Conservation (phyloP, 2,797 vertebrate species). For the Arnoldichthys spilopterus region DNA sequence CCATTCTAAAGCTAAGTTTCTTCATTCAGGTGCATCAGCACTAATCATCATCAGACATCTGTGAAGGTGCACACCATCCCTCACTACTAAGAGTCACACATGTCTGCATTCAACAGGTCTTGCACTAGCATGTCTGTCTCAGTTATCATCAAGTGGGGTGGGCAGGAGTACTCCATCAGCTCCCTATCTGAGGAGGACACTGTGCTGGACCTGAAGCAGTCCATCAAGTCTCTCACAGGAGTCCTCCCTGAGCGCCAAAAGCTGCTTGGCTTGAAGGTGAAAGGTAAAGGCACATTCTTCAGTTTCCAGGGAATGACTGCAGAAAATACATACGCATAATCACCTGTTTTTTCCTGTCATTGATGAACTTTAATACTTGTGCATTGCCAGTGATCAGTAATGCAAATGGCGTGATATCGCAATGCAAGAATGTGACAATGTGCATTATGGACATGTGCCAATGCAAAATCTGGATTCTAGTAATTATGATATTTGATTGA, state of each 20-base stretch:
- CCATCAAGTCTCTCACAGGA: constrained; percentile 94
- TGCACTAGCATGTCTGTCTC: constrained; percentile 88
- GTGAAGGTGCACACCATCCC: not conserved
- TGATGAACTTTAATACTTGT: too few species aligned
- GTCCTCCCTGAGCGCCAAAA: constrained; percentile 97
- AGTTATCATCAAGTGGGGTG: constrained; percentile 98
- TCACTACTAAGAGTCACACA: not conserved
- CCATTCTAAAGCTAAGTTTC: not conserved
- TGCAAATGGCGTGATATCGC: too few species aligned
- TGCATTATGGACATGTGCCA: too few species aligned
- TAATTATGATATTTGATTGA: too few species aligned
- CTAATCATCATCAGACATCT: not conserved
- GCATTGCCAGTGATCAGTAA: too few species aligned
- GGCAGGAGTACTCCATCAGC: constrained; percentile 96
- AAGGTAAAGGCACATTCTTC: constrained; percentile 81
- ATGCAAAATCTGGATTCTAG: too few species aligned
- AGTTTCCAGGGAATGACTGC: not conserved
- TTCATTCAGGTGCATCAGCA: not conserved
- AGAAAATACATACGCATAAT: too few species aligned
- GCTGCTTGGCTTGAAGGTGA: constrained; percentile 95
- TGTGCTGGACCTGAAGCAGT: constrained; percentile 94
- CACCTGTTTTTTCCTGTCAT: too few species aligned
- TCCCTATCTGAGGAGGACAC: constrained; percentile 97
- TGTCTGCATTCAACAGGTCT: constrained; percentile 9
- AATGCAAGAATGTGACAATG: too few species aligned